phyloP scores from a whole-genome alignment of 1,140 invertebrate genomes.

The Anthonomus grandis region DNA sequence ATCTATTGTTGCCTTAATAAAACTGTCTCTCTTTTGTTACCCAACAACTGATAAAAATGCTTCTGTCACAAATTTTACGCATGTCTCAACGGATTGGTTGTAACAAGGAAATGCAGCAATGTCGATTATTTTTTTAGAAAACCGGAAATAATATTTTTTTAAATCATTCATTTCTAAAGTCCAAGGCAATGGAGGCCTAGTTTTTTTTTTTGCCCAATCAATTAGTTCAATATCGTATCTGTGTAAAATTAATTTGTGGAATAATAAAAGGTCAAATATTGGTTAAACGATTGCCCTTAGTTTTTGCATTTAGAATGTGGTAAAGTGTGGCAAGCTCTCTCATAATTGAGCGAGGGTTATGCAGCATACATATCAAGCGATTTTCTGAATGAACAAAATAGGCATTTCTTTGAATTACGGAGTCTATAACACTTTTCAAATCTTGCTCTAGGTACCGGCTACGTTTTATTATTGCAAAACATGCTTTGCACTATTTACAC shows the following conservation, averaged over 20 bases:
- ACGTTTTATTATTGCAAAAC: constrained; percentile 1
- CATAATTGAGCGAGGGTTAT: neutral
- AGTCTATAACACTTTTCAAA: neutral
- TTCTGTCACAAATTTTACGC: constrained; percentile 1
- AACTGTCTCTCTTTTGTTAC: constrained; percentile 2
- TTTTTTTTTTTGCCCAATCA: constrained; percentile 1
- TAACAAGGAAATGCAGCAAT: neutral
- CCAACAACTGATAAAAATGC: constrained; percentile 6
- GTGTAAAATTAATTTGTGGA: neutral
- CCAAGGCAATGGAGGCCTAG: neutral
- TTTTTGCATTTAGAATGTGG: constrained; percentile 3
- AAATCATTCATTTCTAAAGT: neutral
- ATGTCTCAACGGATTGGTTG: constrained; percentile 2
- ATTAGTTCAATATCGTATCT: neutral
- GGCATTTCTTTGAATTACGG: constrained; percentile 5
- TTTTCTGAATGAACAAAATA: constrained; percentile 8
- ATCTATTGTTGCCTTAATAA: constrained; percentile 3
- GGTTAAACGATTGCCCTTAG: neutral
- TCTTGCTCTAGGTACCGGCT: constrained; percentile 1
- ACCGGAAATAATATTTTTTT: constrained; percentile 7
- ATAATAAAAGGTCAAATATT: neutral
- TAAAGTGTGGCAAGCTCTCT: neutral
- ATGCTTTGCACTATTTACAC: neutral
- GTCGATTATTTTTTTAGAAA: neutral
- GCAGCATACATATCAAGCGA: constrained; percentile 1